phyloP scores from a whole-genome alignment of 2,888 invertebrate genomes.

The Leucophenga montana region DNA sequence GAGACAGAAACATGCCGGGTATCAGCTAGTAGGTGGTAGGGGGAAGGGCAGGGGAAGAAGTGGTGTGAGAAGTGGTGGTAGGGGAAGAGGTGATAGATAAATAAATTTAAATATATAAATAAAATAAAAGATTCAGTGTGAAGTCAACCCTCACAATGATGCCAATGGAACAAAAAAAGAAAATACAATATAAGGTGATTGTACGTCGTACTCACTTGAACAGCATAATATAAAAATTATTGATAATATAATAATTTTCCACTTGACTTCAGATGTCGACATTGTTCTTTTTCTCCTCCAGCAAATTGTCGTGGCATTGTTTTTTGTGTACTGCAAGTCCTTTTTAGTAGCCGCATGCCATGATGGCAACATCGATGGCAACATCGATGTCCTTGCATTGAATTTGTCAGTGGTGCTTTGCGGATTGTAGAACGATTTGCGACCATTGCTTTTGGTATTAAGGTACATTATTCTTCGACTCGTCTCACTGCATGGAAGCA shows the following conservation, averaged over 20 bases:
- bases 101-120: too few relatives aligned
- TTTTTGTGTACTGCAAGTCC: not conserved
- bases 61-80: too few relatives aligned
- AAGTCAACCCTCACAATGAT: too few relatives aligned
- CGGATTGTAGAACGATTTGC: not conserved
- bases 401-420: too few relatives aligned
- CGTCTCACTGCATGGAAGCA: not conserved
- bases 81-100: too few relatives aligned
- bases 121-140: too few relatives aligned
- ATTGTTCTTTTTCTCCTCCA: not conserved
- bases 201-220: constrained; percentile 67
- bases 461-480: constrained; percentile 11
- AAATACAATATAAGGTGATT: constrained; percentile 29
- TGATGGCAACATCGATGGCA: too few relatives aligned
- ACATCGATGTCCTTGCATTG: too few relatives aligned
- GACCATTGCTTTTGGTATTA: constrained; percentile 1
- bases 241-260: constrained; percentile 72
- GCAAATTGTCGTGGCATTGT: not conserved
- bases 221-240: constrained; percentile 70
- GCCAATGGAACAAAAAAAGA: not conserved
- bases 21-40: too few relatives aligned
- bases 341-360: not conserved
- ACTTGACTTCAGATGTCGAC: constrained; percentile 54
- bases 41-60: too few relatives aligned
- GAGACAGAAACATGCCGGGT: too few relatives aligned